Percentiles rank a stretch among this genome's conserved stretches.
phyloP scores from a whole-genome alignment of 2,888 invertebrate genomes.

The Leptopterna dolabrata region DNA sequence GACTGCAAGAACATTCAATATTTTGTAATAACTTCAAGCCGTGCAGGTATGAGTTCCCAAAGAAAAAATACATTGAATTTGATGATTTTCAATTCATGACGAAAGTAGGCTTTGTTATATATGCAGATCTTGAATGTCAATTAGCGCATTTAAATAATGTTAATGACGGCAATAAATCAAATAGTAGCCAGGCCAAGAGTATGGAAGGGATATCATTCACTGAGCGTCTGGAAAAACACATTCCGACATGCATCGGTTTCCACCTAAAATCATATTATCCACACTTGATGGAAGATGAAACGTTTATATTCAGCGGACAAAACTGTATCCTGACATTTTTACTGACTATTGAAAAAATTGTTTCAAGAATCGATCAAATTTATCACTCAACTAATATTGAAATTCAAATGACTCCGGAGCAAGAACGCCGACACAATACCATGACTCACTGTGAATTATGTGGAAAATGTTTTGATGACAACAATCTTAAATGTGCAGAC shows the following conservation, averaged over 20 bases:
- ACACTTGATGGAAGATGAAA: background rate
- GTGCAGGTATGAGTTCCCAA: constrained; percentile 8
- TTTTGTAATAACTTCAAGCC: background rate
- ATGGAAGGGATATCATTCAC: background rate
- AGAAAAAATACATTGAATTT: background rate
- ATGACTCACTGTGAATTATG: too few relatives aligned
- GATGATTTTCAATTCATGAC: constrained; percentile 1
- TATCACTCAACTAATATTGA: background rate
- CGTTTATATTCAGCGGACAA: background rate
- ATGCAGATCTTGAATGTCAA: background rate
- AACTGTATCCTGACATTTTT: background rate
- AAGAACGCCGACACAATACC: too few relatives aligned
- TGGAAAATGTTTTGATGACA: too few relatives aligned
- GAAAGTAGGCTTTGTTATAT: background rate
- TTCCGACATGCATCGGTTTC: background rate
- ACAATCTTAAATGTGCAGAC: too few relatives aligned
- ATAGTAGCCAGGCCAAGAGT: background rate
- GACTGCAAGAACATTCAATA: background rate
- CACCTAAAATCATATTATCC: constrained; percentile 8
- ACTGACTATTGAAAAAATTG: background rate
- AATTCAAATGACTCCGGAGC: too few relatives aligned
- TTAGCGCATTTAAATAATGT: background rate
- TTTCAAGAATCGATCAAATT: background rate
- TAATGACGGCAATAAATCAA: background rate
- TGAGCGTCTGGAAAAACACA: background rate